Conservation (phyloP, 1,140 invertebrate species). For the Platorchestia sp. region DNA sequence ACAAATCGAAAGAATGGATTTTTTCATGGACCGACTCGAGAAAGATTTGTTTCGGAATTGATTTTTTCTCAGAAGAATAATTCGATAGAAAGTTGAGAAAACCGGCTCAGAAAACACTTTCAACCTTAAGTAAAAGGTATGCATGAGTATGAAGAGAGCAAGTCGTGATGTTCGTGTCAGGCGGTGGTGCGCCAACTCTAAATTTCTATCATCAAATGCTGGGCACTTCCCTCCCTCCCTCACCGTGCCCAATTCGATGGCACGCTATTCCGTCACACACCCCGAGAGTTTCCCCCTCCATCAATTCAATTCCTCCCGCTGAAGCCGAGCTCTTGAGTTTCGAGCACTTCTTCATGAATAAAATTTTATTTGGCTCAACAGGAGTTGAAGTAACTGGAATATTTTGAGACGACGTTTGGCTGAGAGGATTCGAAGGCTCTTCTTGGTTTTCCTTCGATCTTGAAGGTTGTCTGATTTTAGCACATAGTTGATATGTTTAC, state of each 20-base stretch:
- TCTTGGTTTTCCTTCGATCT: background rate
- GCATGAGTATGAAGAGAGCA: background rate
- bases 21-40: background rate
- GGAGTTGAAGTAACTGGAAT: background rate
- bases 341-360: background rate
- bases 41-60: background rate
- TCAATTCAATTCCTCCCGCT: background rate
- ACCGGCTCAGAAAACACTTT: background rate
- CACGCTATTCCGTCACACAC: slow-evolving; percentile 15
- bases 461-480: background rate
- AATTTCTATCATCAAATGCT: slow-evolving; percentile 37
- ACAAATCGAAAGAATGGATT: background rate
- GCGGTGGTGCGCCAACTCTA: background rate
- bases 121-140: background rate
- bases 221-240: background rate
- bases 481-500: background rate
- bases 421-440: background rate
- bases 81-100: background rate
- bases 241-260: slow-evolving; percentile 30
- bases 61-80: background rate
- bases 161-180: background rate
- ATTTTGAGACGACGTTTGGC: background rate
- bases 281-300: background rate
- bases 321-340: background rate
- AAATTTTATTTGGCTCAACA: background rate